Percentiles rank a stretch among this genome's conserved stretches.
Conservation (phyloP, 2,113 vertebrate genomes). For the Syngnathus typhle region DNA sequence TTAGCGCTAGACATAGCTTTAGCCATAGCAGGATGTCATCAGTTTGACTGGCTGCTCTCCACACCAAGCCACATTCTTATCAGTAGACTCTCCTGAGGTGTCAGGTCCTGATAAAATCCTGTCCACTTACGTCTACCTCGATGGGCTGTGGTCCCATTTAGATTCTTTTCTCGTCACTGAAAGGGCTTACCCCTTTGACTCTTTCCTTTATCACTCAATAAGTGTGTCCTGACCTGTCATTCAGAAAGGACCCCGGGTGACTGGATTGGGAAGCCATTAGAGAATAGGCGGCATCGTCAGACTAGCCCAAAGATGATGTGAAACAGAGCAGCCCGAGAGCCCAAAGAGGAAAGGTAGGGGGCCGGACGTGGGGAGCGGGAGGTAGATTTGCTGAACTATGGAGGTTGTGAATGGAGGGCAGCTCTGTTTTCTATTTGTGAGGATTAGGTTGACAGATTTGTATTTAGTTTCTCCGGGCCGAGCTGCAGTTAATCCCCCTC, state of each 20-base stretch:
- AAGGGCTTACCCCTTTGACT: constrained; percentile 50
- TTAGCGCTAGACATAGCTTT: constrained; percentile 40
- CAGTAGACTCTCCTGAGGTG: constrained; percentile 60
- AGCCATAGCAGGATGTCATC: constrained; percentile 58
- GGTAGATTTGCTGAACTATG: constrained; percentile 61
- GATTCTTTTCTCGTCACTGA: constrained; percentile 44
- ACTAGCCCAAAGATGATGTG: constrained; percentile 63
- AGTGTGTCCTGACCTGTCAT: constrained; percentile 57
- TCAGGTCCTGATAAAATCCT: constrained; percentile 59
- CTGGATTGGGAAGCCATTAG: constrained; percentile 62
- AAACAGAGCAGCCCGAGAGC: constrained; percentile 61
- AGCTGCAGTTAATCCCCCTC: constrained; percentile 76
- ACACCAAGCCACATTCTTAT: constrained; percentile 40
- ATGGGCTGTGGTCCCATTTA: constrained; percentile 46
- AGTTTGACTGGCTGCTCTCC: constrained; percentile 41
- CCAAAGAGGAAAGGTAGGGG: constrained; percentile 41
- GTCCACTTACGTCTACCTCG: constrained; percentile 21
- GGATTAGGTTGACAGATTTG: constrained; percentile 78
- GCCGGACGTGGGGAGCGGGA: constrained; percentile 20
- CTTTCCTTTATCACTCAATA: constrained; percentile 64
- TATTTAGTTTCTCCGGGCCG: constrained; percentile 76
- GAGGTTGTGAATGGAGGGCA: constrained; percentile 60
- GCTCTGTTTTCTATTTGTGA: constrained; percentile 78
- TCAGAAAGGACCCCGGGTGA: constrained; percentile 56
- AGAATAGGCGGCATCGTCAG: constrained; percentile 43